These are phyloP conservation scores for Nannoperca australis DNA, from an alignment of 2,797 vertebrate species.

Conservation along the genomic window DNA sequence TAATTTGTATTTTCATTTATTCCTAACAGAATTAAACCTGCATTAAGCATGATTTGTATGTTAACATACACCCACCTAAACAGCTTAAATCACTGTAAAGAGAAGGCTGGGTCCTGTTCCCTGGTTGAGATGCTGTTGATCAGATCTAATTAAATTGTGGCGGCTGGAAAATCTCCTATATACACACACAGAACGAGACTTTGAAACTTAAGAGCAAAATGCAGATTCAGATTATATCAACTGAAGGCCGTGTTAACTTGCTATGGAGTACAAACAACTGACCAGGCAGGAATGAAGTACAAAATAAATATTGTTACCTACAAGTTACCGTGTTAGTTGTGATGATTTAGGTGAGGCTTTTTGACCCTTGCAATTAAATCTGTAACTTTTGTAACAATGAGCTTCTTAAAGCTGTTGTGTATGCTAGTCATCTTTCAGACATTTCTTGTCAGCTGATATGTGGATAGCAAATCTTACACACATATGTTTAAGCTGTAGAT, in stretches of 20 bases:
- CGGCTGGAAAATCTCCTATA: constrained; percentile 3
- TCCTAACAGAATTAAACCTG: constrained; percentile 59
- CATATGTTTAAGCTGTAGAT: neutral
- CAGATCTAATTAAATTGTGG: constrained; percentile 28
- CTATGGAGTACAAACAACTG: neutral
- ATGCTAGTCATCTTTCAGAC: neutral
- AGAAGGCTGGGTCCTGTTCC: neutral
- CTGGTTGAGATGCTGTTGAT: constrained; percentile 33
- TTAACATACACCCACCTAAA: constrained; percentile 15
- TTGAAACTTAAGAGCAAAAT: constrained; percentile 7
- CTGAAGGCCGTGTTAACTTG: neutral
- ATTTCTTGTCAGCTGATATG: neutral
- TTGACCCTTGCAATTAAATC: neutral
- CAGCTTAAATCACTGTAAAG: constrained; percentile 26
- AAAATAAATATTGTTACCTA: neutral
- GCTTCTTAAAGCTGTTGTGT: neutral
- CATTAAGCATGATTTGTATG: constrained; percentile 42
- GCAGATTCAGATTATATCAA: neutral
- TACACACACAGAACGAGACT: neutral
- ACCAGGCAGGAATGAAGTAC: neutral
- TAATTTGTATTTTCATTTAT: constrained; percentile 58
- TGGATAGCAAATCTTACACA: neutral
- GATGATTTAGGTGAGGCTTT: neutral
- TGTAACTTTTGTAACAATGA: neutral
- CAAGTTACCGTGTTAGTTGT: neutral